These are phyloP conservation scores for Saguinus imperator DNA, from an alignment of 2,113 vertebrate species.

Conservation along the genomic window DNA sequence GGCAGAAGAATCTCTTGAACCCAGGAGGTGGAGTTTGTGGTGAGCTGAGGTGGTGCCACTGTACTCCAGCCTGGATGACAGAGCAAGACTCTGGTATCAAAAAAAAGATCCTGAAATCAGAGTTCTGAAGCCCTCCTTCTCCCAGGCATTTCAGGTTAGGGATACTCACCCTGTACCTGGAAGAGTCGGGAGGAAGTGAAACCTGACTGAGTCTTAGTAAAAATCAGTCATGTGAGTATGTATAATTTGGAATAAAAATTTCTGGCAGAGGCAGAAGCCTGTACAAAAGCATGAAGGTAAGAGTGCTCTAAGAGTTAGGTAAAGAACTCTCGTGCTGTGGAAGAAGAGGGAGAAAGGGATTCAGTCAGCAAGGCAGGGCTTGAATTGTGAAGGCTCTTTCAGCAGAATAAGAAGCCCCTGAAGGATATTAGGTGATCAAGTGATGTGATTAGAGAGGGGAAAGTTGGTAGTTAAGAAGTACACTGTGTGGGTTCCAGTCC, in stretches of 20 bases:
- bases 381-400: not conserved
- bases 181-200: not conserved
- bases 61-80: too few relatives aligned
- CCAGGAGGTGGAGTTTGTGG: too few relatives aligned
- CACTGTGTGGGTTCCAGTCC: not conserved
- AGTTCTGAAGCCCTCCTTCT: not conserved
- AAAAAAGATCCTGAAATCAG: not conserved
- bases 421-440: not conserved
- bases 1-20: too few relatives aligned
- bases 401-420: not conserved
- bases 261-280: accelerated
- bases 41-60: too few relatives aligned
- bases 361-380: too few relatives aligned
- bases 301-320: too few relatives aligned
- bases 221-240: not conserved
- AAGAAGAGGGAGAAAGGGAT: not conserved
- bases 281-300: not conserved
- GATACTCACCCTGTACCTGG: not conserved
- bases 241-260: too few relatives aligned
- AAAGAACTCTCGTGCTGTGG: accelerated
- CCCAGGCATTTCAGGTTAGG: not conserved
- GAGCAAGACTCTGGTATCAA: too few relatives aligned
- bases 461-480: not conserved
- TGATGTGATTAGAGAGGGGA: not conserved
- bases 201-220: too few relatives aligned